Evolutionary conservation across 1,140 invertebrate species (phyloP).

Genomic region (Bombus difficillimus): DNA sequence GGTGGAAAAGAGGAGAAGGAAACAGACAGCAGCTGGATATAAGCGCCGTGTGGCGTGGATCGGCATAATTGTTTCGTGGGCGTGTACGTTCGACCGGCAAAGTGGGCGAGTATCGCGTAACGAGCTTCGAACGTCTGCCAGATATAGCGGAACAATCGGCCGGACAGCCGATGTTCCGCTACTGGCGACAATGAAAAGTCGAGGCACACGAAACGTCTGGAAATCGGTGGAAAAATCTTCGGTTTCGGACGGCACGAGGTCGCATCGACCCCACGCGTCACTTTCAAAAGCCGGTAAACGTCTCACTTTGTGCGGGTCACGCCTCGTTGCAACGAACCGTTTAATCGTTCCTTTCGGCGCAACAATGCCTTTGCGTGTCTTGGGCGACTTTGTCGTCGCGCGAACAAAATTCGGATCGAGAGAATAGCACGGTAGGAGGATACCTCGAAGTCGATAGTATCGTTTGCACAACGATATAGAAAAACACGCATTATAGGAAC

Average conservation of each 20-base stretch:
- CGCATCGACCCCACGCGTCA: conserved; percentile 25
- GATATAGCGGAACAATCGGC: conserved; percentile 67
- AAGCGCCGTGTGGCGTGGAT: background rate
- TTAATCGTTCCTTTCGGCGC: conserved; percentile 68
- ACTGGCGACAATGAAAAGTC: conserved; percentile 69
- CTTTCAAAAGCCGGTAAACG: conserved; percentile 59
- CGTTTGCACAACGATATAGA: background rate
- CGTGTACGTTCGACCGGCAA: conserved; percentile 36
- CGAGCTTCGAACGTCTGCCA: conserved; percentile 68
- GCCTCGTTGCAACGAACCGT: conserved; percentile 71
- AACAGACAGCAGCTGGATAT: conserved; percentile 5
- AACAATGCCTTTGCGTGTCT: conserved; percentile 14
- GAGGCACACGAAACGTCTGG: conserved; percentile 19
- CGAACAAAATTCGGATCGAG: background rate
- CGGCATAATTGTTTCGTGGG: background rate
- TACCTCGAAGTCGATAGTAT: background rate
- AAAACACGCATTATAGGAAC: background rate
- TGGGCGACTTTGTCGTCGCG: background rate
- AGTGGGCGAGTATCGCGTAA: conserved; percentile 57
- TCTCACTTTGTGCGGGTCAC: conserved; percentile 75
- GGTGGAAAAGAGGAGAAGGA: too few species aligned
- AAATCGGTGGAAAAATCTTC: conserved; percentile 52
- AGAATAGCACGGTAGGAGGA: background rate
- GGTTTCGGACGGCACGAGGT: conserved; percentile 22
- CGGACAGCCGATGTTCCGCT: conserved; percentile 30